These are phyloP conservation scores for Orthonyx spaldingii DNA, from an alignment of 2,113 vertebrate species.

Conservation along the genomic window DNA sequence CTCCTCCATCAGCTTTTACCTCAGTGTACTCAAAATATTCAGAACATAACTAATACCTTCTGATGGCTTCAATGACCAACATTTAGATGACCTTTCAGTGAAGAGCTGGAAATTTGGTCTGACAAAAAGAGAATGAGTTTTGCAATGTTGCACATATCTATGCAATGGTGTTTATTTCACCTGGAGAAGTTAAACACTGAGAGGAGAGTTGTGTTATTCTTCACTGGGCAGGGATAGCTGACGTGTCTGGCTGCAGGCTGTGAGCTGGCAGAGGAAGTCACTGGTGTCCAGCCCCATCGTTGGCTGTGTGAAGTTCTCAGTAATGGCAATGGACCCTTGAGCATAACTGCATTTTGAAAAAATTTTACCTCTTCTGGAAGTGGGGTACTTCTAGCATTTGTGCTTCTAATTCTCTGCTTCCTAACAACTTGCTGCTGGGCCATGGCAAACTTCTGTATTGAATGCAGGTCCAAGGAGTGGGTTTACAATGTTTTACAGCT, in stretches of 20 bases:
- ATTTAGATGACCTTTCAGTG: neutral
- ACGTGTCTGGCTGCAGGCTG: neutral
- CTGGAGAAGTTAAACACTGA: neutral
- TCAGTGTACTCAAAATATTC: neutral
- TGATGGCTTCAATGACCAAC: neutral
- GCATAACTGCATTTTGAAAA: neutral
- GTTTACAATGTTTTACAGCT: neutral
- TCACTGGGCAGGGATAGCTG: neutral
- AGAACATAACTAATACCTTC: neutral
- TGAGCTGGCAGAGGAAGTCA: neutral
- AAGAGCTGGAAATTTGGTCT: neutral
- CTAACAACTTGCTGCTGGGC: neutral
- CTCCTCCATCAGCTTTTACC: neutral
- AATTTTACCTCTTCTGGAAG: neutral
- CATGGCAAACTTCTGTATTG: neutral
- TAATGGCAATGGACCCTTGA: neutral
- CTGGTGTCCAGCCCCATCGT: neutral
- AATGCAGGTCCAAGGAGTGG: neutral
- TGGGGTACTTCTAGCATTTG: neutral
- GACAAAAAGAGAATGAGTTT: neutral
- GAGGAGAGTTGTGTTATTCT: neutral
- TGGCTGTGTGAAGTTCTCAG: neutral
- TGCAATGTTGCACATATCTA: fast-evolving
- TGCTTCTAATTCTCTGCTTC: neutral
- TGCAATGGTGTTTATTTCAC: neutral